Evolutionary conservation across 2,113 vertebrate genomes (phyloP).

Genomic region (Psilopsiagon aymara): DNA sequence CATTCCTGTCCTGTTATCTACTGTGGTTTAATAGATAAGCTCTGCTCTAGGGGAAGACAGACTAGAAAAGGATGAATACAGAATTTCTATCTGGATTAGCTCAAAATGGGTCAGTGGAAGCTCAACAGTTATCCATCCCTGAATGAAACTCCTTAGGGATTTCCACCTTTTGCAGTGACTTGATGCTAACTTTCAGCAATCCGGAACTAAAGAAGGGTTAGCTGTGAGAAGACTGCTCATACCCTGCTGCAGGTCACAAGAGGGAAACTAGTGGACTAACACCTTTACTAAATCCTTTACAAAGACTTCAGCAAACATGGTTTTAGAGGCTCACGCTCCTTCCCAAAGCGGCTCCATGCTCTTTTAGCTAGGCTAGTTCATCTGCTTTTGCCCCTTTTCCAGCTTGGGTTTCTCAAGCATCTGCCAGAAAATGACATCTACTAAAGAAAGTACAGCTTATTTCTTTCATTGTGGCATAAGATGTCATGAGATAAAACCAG

Average conservation of each 20-base stretch:
- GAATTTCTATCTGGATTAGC: conserved; percentile 8
- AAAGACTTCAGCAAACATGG: not conserved
- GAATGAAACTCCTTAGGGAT: not conserved
- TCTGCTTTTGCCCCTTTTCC: not conserved
- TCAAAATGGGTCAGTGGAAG: conserved; percentile 13
- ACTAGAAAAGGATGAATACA: not conserved
- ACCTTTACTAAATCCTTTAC: not conserved
- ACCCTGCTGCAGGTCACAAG: not conserved
- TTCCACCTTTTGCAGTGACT: not conserved
- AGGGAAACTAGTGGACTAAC: not conserved
- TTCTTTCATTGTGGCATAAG: not conserved
- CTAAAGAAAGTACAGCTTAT: not conserved
- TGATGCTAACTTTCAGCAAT: not conserved
- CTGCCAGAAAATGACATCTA: not conserved
- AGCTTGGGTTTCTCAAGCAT: not conserved
- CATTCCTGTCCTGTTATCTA: conserved; percentile 15
- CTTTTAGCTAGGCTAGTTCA: not conserved
- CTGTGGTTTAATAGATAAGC: conserved; percentile 4
- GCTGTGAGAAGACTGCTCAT: not conserved
- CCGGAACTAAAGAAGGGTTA: not conserved
- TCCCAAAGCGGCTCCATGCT: not conserved
- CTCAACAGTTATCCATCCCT: not conserved
- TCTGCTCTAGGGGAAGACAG: not conserved
- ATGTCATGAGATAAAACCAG: not conserved
- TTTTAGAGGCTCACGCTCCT: not conserved